Percentiles rank a stretch among this genome's conserved stretches.
phyloP scores from a whole-genome alignment of 2,113 vertebrate species.

The Calonectris borealis region DNA sequence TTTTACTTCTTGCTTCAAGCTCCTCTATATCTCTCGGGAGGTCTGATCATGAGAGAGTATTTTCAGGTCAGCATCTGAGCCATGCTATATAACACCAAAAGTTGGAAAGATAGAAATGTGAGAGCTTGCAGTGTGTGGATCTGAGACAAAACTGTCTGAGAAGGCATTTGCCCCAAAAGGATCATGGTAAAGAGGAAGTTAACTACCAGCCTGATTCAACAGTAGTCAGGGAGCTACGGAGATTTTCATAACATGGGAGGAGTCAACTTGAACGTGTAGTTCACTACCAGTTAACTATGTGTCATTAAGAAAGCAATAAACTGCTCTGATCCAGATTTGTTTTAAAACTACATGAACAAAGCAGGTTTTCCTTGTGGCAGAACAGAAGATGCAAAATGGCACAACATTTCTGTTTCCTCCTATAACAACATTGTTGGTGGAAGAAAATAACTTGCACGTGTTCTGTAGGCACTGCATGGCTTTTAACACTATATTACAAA shows the following conservation, averaged over 20 bases:
- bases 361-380: fast-evolving
- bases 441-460: background rate
- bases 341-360: background rate
- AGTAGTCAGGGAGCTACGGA: fast-evolving
- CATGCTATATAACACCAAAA: background rate
- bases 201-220: background rate
- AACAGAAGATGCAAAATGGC: background rate
- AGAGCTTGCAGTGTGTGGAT: background rate
- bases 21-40: background rate
- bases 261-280: background rate
- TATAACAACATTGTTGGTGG: background rate
- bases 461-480: background rate
- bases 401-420: background rate
- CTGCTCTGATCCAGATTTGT: background rate
- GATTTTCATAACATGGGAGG: background rate
- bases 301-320: background rate
- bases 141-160: background rate
- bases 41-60: background rate
- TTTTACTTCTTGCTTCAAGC: background rate
- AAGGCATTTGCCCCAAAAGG: background rate
- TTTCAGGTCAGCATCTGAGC: background rate
- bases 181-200: background rate
- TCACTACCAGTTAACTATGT: background rate
- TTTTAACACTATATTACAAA: background rate
- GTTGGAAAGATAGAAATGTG: background rate